Conservation (phyloP, 2,888 invertebrate genomes). For the Phengaris alcon region DNA sequence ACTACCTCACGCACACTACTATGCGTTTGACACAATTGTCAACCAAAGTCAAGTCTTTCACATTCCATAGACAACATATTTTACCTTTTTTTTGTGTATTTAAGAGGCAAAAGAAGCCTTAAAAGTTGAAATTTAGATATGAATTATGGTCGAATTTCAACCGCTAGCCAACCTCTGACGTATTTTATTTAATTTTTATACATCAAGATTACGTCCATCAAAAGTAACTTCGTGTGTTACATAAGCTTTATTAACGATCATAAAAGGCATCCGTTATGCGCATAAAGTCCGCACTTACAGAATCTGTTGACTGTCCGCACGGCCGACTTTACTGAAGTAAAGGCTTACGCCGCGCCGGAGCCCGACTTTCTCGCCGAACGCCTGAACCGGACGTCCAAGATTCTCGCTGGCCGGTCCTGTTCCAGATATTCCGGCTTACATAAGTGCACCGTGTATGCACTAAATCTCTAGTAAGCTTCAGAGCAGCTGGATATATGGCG, state of each 20-base stretch:
- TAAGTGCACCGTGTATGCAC: constrained; percentile 11
- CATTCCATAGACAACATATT: too few species aligned
- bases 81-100: too few species aligned
- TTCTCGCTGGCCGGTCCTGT: neutral
- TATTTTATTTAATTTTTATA: neutral
- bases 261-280: neutral
- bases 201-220: neutral
- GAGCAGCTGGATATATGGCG: neutral
- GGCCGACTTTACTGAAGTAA: neutral
- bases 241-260: neutral
- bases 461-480: neutral
- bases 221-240: neutral
- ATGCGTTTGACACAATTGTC: too few species aligned
- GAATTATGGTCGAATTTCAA: too few species aligned
- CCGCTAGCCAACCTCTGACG: too few species aligned
- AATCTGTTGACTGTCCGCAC: constrained; percentile 1
- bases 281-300: neutral
- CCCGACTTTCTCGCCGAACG: neutral
- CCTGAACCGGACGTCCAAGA: neutral
- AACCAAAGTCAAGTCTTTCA: too few species aligned
- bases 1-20: too few species aligned
- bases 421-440: neutral
- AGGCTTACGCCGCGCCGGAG: neutral
- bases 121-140: too few species aligned
- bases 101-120: too few species aligned